Conservation (phyloP, 2,797 vertebrate genomes). For the Chelmon rostratus region DNA sequence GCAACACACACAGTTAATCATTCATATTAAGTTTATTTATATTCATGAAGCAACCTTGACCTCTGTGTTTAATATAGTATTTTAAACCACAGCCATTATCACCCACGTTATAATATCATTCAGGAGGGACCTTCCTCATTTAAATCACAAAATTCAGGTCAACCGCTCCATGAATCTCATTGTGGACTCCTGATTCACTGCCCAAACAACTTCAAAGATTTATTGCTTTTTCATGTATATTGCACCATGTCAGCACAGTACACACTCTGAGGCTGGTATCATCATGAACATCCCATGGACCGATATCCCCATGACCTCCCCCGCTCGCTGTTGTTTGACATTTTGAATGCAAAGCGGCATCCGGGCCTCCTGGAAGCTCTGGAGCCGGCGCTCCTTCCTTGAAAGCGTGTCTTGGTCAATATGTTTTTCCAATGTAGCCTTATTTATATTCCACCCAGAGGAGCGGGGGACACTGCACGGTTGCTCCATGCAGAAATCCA, state of each 20-base stretch:
- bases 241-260: constrained; percentile 9
- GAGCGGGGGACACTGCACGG: constrained; percentile 8
- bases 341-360: constrained; percentile 39
- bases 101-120: constrained; percentile 1
- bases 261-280: constrained; percentile 1
- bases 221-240: constrained; percentile 31
- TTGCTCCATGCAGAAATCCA: constrained; percentile 46
- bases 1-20: constrained; percentile 12
- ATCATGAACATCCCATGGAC: constrained; percentile 20
- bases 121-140: constrained; percentile 21
- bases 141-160: constrained; percentile 36
- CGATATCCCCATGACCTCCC: constrained; percentile 34
- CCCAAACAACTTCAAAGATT: constrained; percentile 33
- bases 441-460: constrained; percentile 31
- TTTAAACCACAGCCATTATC: constrained; percentile 26
- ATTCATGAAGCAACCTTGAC: constrained; percentile 45
- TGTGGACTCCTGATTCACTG: neutral
- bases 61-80: constrained; percentile 12
- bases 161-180: constrained; percentile 23
- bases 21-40: constrained; percentile 11
- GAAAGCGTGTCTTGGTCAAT: constrained; percentile 47
- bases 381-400: neutral
- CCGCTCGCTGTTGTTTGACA: neutral
- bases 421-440: constrained; percentile 22
- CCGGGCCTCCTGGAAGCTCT: neutral